A percentile compares a stretch with the other conserved stretches of the same genome.
phyloP scores from a whole-genome alignment of 2,113 vertebrate species.

The Gymnorhina tibicen region DNA sequence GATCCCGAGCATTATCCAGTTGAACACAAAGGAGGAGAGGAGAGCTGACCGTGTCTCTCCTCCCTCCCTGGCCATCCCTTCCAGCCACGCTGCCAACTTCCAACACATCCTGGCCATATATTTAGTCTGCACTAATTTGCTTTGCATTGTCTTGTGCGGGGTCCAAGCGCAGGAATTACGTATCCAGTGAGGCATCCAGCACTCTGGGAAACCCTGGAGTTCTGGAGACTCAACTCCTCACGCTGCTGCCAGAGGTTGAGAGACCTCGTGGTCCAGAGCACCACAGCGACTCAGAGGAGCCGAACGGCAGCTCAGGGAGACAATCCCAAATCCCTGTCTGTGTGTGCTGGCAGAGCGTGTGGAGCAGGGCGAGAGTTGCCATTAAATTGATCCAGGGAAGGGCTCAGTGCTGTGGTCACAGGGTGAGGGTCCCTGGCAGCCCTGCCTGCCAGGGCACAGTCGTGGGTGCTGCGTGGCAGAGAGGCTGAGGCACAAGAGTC shows the following conservation, averaged over 20 bases:
- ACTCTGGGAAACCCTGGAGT: not conserved
- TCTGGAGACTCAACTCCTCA: not conserved
- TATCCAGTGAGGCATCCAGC: not conserved
- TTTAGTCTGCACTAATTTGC: slow-evolving; percentile 48
- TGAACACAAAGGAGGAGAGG: not conserved
- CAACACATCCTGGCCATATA: slow-evolving; percentile 13
- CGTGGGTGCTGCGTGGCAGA: not conserved
- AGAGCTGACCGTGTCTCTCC: not conserved
- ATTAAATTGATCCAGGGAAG: too few relatives aligned
- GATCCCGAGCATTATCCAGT: not conserved
- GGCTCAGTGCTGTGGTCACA: not conserved
- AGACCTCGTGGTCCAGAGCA: not conserved
- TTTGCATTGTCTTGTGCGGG: not conserved
- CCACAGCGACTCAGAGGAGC: not conserved
- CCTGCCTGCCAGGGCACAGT: not conserved
- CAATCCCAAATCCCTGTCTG: not conserved
- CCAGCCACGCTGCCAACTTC: slow-evolving; percentile 4
- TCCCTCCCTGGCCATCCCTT: slow-evolving; percentile 8
- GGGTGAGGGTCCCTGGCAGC: not conserved
- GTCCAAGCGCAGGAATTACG: not conserved
- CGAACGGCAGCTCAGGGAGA: not conserved
- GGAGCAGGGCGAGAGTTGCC: fast-evolving
- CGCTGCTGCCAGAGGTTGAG: not conserved
- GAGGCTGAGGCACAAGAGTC: not conserved
- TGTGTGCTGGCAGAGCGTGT: fast-evolving